Evolutionary conservation across 2,888 invertebrate genomes (phyloP), one percentile per base, ranked within the genome.

Genomic region (Drosophila nigritarsus): DNA sequence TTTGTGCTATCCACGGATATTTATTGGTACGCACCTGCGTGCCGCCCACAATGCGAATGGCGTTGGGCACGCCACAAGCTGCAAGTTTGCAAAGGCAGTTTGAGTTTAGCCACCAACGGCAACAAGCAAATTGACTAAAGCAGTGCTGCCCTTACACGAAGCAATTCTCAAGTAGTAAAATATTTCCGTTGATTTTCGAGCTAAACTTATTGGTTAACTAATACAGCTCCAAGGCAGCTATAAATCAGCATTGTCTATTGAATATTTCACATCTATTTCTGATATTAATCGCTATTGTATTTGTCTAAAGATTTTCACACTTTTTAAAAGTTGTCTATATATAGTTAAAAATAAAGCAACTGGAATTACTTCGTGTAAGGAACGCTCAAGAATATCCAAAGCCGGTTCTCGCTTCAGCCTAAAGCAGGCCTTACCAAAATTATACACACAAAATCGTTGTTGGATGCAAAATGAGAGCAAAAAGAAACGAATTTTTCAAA

Each of bases 1-100:
- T 78, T 71, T 93, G 93, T 0, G 91, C 92, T 27, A 92, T 92
- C 93, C 93, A 93, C 9, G 93, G 92, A 75, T 92, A 92, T 75
- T 93, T 93, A 73, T 93, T 92, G 64, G 82, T 78, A 48, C 86
- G 90, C 53, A 93, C 92, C 36, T 83, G 81, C 45, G 81, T 82
- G 42, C 93, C 93, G 67, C 93, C 93, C 69, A 93, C 89, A 84
- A 93, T 92, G 73, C 92, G 90, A 82, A 92, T 91, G 48, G 89
- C 79, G 70, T 92, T 93, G 34, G 91, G 92, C 4, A 92, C 84
- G 27, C 93, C 93, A 68, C 93, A 93, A 75, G 87, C 93, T 93
- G 71, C 8, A 65, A 83, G 36, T 18, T 54, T 45, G 42, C 29
- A 42, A 53, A 40, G 5, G 30, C 18, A 20, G 4, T 48, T 24